Base-by-base conservation (phyloP, 2,888 invertebrate genomes). In the Rhodophaea formosa region DNA sequence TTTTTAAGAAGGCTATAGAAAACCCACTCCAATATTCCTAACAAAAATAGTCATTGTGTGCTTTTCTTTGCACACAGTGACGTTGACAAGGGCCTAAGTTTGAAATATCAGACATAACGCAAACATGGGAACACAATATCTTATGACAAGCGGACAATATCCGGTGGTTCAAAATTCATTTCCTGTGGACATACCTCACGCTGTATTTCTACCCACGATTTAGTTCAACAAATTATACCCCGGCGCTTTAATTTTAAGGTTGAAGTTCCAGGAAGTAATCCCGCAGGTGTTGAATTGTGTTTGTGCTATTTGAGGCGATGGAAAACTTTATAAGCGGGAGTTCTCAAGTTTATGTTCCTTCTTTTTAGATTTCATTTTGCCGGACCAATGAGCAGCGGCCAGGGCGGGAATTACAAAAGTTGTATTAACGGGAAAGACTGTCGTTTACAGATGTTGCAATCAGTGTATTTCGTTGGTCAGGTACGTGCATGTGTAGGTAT, bases 271-370 rank as follows among this genome's bases (percentile, higher is more conserved):
- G 67, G 62, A 70, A 77, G 73, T 73, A 75, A 74, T 77, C 77
- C 77, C 77, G 64, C 79, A 79, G 79, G 79, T 83, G 77, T 70
- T 67, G 72, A 72, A 72, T 71, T 76, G 73, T 79, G 75, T 80
- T 75, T 72, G 70, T 75, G 72, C 77, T 79, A 74, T 77, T 77
- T 62, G 72, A 71, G 74, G 72, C 71, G 70, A 69, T 67, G 69
- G 63, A 63, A 66, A 82, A 82, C 71, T 81, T 80, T 71, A 61
- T 71, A 66, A 74, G 66, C 65, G 63, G 58, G 70, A 75, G 66
- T 74, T 68, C 46, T 12, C 59, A 69, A 72, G 66, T 75, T 51
- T 72, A 62, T 65, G 64, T 63, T 62, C 56, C 58, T 66, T 66
- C 55, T 68, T 69, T 69, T 70, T 63, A 54, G 56, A 64, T 70